Evolutionary conservation across 1,140 invertebrate species (phyloP), one percentile per base, ranked within the genome.

Genomic region (Drosophila kanapiae): DNA sequence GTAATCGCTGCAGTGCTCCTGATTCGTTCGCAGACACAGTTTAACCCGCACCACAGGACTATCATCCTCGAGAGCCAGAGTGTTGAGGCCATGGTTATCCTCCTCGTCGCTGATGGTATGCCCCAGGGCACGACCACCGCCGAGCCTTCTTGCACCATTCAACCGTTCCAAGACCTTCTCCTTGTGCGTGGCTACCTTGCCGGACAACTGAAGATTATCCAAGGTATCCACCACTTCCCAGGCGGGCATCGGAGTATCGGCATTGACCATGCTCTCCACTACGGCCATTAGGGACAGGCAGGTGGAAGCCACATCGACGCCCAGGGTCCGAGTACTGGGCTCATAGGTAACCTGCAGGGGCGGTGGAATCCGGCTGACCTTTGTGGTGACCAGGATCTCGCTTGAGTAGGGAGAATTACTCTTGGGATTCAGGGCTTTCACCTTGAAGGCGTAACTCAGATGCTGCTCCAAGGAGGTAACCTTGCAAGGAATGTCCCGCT

Each of bases 341-440:
- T 98, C 96, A 86, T 95, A 98, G 14, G 96, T 96, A 4, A 98
- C 97, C 63, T 96, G 94, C 63, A 97, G 94, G 0, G 97, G 96
- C 0, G 95, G 93, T 2, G 97, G 96, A 23, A 98, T 98, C 75
- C 96, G 95, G 68, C 98, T 96, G 2, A 98, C 96, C 60, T 96
- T 95, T 0, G 97, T 98, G 1, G 95, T 96, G 6, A 95, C 95
- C 11, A 94, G 94, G 1, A 97, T 95, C 91, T 97, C 96, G 63
- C 97, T 96, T 0, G 97, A 98, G 87, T 96, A 97, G 62, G 97
- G 96, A 31, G 97, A 97, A 53, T 95, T 95, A 10, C 96, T 97
- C 91, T 97, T 97, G 0, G 96, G 96, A 85, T 98, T 98, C 62
- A 96, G 94, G 0, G 97, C 97, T 93, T 97, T 97, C 23, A 98